Percentiles rank a stretch among this genome's conserved stretches.
Evolutionary conservation across 2,797 vertebrate genomes (phyloP).

Genomic region (Anableps anableps): DNA sequence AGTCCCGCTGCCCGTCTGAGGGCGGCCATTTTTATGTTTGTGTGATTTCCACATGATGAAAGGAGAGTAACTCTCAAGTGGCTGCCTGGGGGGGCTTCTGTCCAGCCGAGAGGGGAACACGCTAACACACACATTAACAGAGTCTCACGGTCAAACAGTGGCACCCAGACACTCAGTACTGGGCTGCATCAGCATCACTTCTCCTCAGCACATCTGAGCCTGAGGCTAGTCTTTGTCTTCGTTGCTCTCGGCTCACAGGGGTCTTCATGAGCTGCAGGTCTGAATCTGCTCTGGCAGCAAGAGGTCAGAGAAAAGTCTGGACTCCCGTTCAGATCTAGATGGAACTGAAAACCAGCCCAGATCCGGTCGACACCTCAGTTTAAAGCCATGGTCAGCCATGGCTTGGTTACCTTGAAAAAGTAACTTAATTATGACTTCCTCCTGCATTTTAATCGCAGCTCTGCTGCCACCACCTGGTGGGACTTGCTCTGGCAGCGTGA

Average conservation of each 20-base stretch:
- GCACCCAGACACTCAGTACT: background rate
- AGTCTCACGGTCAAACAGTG: background rate
- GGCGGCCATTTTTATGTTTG: constrained; percentile 30
- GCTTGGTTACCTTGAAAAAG: no score
- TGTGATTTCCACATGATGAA: constrained; percentile 53
- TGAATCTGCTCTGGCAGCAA: no score
- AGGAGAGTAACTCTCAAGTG: constrained; percentile 50
- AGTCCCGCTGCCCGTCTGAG: constrained; percentile 19
- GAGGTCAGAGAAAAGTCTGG: constrained; percentile 19
- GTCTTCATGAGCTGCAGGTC: constrained; percentile 55
- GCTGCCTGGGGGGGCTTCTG: constrained; percentile 48
- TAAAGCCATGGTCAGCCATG: no score
- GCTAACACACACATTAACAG: no score
- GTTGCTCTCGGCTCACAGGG: constrained; percentile 35
- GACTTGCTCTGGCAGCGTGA: no score
- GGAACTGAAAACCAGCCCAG: no score
- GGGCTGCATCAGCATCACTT: background rate
- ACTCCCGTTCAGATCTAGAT: background rate
- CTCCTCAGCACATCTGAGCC: constrained; percentile 52
- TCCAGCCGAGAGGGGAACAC: constrained; percentile 35
- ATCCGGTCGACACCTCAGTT: no score
- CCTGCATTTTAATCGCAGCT: no score
- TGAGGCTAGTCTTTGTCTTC: constrained; percentile 56
- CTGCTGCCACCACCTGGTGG: no score
- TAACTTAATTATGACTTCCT: no score